Evolutionary conservation across 2,888 invertebrate genomes (phyloP), one percentile per base, ranked within the genome.

Genomic region (Hedychridium roseum): DNA sequence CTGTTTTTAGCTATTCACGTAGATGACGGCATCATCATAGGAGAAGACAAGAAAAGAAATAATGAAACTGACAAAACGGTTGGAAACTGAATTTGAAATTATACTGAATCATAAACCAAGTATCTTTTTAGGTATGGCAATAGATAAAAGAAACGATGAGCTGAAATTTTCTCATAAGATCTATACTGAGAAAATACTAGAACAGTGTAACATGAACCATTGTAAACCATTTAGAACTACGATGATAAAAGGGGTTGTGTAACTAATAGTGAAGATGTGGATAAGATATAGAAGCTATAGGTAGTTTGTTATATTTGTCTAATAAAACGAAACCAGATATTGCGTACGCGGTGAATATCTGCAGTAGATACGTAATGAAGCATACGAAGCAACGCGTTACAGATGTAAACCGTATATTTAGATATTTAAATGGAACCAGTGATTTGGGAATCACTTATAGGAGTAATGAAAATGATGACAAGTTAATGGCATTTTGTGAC

Each of bases 1-100:
- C 2, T 57, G 14, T 37, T 43, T 15, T 6, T 54, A 36, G 47
- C 51, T n/a, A 45, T 57, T 2, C 43, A 52, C 17, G 54, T 57
- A 2, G 52, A 54, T 14, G 42, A 57, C 23, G 52, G 57, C 3
- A 20, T 57, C 6, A 43, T 43, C 1, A 21, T 54, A 11, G 43
- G 49, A 4, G 36, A 51, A 14, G 31, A 54, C 27, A 17, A 12
- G 6, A n/a, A 4, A 15, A 12, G 36, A 50, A 39, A 50, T 54
- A 18, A 32, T 43, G 3, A 20, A 40, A 14, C 6, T 57, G 11
- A n/a, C 50, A 14, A 2, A 16, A 2, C 28, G 38, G 7, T 20
- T 58, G 2, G 7, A 37, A 31, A 31, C 38, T 12, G 26, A 39
- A 36, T 44, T 44, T 4, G 31, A 44, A 23, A 44, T 44, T 1